phyloP scores from a whole-genome alignment of 2,888 invertebrate genomes.

The Ecdyonurus torrentis region DNA sequence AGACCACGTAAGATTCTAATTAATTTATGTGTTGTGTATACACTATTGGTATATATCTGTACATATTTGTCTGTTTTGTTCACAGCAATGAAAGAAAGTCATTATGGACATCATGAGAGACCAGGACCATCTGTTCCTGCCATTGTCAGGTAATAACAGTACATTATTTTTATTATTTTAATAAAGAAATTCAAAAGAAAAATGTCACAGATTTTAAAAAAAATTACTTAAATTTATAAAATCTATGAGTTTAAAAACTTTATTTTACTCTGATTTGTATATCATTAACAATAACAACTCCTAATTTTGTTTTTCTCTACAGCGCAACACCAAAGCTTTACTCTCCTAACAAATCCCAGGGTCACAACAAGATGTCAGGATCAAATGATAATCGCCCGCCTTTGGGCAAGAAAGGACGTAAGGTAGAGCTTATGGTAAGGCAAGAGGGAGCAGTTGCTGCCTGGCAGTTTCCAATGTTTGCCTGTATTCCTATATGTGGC shows the following conservation, averaged over 20 bases:
- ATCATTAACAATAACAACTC: too few species aligned
- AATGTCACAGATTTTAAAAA: too few species aligned
- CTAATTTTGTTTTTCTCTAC: slow-evolving; percentile 14
- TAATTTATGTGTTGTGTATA: too few species aligned
- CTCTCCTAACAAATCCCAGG: background rate
- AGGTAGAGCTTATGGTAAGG: background rate
- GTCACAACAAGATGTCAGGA: background rate
- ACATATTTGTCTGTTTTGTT: slow-evolving; percentile 8
- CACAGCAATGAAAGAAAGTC: slow-evolving; percentile 11
- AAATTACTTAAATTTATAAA: too few species aligned
- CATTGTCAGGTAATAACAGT: background rate
- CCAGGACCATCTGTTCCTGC: background rate
- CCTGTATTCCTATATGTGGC: too few species aligned
- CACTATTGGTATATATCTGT: too few species aligned
- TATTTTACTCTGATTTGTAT: too few species aligned
- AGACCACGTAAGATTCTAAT: background rate
- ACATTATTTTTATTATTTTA: background rate
- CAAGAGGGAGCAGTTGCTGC: background rate
- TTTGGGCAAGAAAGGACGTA: slow-evolving; percentile 12
- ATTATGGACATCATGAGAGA: background rate
- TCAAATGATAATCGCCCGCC: slow-evolving; percentile 19
- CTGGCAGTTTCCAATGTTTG: too few species aligned
- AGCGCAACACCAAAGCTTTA: slow-evolving; percentile 30
- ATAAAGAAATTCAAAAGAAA: background rate
- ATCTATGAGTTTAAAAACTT: too few species aligned